Conservation (phyloP, 1,140 invertebrate species). For the Papilio machaon region DNA sequence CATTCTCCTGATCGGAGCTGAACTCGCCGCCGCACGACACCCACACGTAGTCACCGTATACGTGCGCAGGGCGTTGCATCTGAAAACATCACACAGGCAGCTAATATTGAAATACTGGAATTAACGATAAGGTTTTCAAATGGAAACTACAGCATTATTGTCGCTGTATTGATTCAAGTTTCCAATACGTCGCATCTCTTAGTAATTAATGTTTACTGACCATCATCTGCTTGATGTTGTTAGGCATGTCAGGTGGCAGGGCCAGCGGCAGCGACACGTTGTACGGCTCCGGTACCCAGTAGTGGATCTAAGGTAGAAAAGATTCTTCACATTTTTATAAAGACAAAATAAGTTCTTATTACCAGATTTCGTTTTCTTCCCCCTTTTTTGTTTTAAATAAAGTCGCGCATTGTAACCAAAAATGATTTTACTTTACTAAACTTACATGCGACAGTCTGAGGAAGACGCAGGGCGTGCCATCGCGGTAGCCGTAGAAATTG, state of each 20-base stretch:
- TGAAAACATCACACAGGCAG: conserved; percentile 36
- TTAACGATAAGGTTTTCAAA: neutral
- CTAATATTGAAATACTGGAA: neutral
- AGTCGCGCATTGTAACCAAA: neutral
- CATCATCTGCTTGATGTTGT: conserved; percentile 82
- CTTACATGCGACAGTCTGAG: conserved; percentile 90
- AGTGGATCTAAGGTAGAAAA: conserved; percentile 85
- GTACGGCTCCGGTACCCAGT: conserved; percentile 90
- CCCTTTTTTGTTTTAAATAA: too few species aligned
- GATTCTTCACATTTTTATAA: neutral
- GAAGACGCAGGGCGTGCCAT: conserved; percentile 90
- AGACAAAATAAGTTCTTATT: too few species aligned
- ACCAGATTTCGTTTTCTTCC: neutral
- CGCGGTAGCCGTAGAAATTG: conserved; percentile 88
- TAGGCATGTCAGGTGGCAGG: conserved; percentile 86
- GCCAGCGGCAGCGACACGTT: conserved; percentile 85
- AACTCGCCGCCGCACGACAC: conserved; percentile 94
- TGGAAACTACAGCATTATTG: neutral
- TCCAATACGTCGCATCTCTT: neutral
- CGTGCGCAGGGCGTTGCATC: conserved; percentile 56
- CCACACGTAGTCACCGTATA: conserved; percentile 88
- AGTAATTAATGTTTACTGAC: conserved; percentile 47
- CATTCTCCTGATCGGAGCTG: conserved; percentile 93
- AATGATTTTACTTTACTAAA: conserved; percentile 19
- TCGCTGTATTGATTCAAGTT: neutral